Conservation (phyloP, 2,113 vertebrate species). For the Sphaerodactylus townsendi region DNA sequence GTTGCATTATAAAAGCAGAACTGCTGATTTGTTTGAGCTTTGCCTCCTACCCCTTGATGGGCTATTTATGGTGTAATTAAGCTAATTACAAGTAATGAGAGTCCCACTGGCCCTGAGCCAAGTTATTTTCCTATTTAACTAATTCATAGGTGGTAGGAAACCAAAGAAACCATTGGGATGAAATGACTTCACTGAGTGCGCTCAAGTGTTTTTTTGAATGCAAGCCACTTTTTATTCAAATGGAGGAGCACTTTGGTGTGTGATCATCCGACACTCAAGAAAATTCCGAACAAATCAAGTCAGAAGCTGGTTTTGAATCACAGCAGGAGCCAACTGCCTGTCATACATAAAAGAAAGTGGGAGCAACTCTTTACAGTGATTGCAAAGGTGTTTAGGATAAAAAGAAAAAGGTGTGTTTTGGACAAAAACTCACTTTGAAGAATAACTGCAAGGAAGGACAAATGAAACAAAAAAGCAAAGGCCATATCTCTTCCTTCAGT, state of each 20-base stretch:
- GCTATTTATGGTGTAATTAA: slow-evolving; percentile 76
- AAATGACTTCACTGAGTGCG: slow-evolving; percentile 43
- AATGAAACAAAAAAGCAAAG: neutral
- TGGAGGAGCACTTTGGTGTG: neutral
- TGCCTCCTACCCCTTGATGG: slow-evolving; percentile 72
- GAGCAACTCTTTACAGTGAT: neutral
- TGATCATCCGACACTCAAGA: neutral
- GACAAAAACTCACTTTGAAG: neutral
- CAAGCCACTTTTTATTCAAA: neutral
- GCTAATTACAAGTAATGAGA: slow-evolving; percentile 74
- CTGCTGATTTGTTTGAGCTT: slow-evolving; percentile 71
- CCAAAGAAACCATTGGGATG: slow-evolving; percentile 45
- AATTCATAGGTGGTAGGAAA: slow-evolving; percentile 72
- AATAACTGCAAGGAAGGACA: neutral
- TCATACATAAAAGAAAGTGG: slow-evolving; percentile 2
- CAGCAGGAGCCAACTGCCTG: slow-evolving; percentile 15
- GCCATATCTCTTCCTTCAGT: neutral
- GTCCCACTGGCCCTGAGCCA: slow-evolving; percentile 69
- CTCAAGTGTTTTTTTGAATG: slow-evolving; percentile 3
- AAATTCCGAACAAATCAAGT: slow-evolving; percentile 11
- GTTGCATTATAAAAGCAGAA: slow-evolving; percentile 58
- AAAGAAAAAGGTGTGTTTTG: neutral
- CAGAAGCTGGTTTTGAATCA: slow-evolving; percentile 16
- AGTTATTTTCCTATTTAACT: slow-evolving; percentile 69
- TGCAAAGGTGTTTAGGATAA: neutral